Conservation (phyloP, 1,140 invertebrate species). For the Drosophila ficusphila region DNA sequence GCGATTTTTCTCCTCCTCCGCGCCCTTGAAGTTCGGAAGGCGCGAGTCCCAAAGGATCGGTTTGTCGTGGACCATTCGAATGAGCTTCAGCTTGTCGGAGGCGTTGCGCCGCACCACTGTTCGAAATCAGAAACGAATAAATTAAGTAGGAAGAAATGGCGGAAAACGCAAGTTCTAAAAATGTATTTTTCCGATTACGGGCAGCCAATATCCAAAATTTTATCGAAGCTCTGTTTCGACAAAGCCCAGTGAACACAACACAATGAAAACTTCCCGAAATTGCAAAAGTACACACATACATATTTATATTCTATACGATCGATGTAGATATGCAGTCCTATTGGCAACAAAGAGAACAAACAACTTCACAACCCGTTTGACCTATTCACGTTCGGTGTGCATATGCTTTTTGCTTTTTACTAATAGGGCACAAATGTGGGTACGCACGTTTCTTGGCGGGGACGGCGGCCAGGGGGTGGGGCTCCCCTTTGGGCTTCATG, state of each 20-base stretch:
- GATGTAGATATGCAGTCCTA: too few relatives aligned
- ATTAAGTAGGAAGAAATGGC: too few relatives aligned
- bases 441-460: conserved; percentile 73
- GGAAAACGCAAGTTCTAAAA: too few relatives aligned
- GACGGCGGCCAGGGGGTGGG: conserved; percentile 1
- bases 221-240: too few relatives aligned
- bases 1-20: conserved; percentile 82
- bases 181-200: too few relatives aligned
- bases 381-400: neutral
- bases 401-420: neutral
- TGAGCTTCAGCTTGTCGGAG: conserved; percentile 79
- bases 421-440: neutral
- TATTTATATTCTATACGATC: too few relatives aligned
- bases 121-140: neutral
- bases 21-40: conserved; percentile 83
- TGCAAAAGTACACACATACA: too few relatives aligned
- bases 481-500: conserved; percentile 68
- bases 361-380: neutral
- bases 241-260: too few relatives aligned
- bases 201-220: too few relatives aligned
- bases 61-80: conserved; percentile 83
- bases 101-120: conserved; percentile 80
- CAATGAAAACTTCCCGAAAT: too few relatives aligned
- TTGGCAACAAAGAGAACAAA: too few relatives aligned
- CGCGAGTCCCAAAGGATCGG: conserved; percentile 81